These are phyloP conservation scores for Periophthalmus modestus DNA, from an alignment of 2,113 vertebrate species.

Conservation along the genomic window DNA sequence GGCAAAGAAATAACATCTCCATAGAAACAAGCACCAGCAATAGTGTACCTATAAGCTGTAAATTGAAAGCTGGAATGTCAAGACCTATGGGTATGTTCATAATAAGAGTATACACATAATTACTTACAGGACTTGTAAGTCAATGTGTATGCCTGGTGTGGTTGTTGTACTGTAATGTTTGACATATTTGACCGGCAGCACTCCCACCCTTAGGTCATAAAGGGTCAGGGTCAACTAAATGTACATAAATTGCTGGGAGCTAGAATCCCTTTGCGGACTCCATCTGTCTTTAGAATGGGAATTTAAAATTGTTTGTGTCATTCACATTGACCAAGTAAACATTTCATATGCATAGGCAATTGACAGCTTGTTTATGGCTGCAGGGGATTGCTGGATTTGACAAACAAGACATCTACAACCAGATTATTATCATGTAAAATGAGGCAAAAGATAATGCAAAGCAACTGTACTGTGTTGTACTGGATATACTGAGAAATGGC, in stretches of 20 bases:
- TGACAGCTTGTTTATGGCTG: constrained; percentile 1
- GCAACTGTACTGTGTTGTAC: background rate
- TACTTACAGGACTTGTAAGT: background rate
- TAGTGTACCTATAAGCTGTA: no score
- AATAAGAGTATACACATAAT: background rate
- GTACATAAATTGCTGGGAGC: background rate
- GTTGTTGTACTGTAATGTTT: background rate
- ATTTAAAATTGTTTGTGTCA: background rate
- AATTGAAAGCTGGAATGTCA: background rate
- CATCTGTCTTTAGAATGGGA: background rate
- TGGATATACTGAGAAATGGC: background rate
- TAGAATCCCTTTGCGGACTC: background rate
- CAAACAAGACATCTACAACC: background rate
- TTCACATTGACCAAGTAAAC: background rate
- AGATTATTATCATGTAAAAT: background rate
- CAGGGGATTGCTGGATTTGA: background rate
- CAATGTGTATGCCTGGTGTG: background rate
- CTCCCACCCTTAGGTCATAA: background rate
- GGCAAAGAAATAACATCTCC: no score
- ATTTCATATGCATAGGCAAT: background rate
- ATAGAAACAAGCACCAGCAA: no score
- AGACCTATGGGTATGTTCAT: background rate
- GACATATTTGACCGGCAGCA: background rate
- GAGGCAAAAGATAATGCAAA: background rate
- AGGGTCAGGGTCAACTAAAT: background rate